Evolutionary conservation across 2,113 vertebrate genomes (phyloP).

Genomic region (Prionailurus bengalensis): DNA sequence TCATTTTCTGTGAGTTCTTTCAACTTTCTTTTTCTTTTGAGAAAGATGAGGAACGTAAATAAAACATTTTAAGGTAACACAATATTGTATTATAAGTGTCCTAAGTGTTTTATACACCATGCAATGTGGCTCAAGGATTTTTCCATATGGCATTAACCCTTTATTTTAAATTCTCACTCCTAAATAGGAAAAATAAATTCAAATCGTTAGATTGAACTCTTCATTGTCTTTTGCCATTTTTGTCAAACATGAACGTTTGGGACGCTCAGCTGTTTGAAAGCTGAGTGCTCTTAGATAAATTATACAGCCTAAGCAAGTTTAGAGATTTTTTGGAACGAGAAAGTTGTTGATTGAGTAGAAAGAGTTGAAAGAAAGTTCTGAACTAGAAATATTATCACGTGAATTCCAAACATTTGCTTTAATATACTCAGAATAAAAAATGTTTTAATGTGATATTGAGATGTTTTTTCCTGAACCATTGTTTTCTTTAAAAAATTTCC

Average conservation of each 20-base stretch:
- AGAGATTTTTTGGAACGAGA: not conserved
- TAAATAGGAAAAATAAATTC: not conserved
- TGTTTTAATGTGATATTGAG: not conserved
- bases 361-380: conserved; percentile 10
- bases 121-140: not conserved
- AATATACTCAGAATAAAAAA: conserved; percentile 14
- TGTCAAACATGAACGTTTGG: not conserved
- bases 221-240: not conserved
- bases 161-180: conserved; percentile 46
- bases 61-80: not conserved
- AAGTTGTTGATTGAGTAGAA: conserved; percentile 50
- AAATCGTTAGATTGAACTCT: not conserved
- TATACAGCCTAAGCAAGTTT: not conserved
- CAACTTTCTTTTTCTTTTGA: not conserved
- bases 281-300: conserved; percentile 30
- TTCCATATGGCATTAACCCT: not conserved
- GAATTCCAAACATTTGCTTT: conserved; percentile 15
- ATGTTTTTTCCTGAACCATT: not conserved
- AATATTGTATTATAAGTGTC: not conserved
- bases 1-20: not conserved
- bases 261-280: conserved; percentile 9
- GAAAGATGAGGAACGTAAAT: not conserved
- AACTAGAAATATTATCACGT: conserved; percentile 40
- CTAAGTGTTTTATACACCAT: not conserved
- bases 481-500: conserved; percentile 37